Percentiles rank a stretch among this genome's conserved stretches.
Conservation (phyloP, 1,140 invertebrate genomes). For the Brachionus asplanchnoidis region DNA sequence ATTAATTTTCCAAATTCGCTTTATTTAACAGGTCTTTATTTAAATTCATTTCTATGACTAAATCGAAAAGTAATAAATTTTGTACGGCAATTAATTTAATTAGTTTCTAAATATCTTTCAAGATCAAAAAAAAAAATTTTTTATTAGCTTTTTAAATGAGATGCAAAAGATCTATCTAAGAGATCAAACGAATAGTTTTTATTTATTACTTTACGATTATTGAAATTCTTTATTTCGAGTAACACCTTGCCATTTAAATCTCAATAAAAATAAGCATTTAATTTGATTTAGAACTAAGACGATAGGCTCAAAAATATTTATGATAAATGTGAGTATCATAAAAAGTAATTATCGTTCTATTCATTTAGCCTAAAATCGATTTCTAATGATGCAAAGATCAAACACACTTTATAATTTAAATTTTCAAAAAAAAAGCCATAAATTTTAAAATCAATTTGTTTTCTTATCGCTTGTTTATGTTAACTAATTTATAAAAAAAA, state of each 20-base stretch:
- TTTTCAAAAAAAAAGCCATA: not conserved
- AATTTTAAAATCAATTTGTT: constrained; percentile 1
- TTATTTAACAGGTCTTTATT: constrained; percentile 27
- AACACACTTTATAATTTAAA: constrained; percentile 3
- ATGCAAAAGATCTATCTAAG: constrained; percentile 1
- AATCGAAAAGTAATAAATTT: constrained; percentile 16
- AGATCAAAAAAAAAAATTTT: constrained; percentile 32
- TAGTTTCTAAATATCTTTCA: constrained; percentile 36
- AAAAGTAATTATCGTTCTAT: constrained; percentile 27
- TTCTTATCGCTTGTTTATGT: not conserved
- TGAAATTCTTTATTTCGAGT: constrained; percentile 22
- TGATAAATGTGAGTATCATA: constrained; percentile 30
- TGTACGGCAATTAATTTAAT: constrained; percentile 40
- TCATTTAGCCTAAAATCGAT: not conserved
- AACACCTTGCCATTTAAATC: constrained; percentile 40
- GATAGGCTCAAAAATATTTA: constrained; percentile 7
- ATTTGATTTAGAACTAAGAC: not conserved
- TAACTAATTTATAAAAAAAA: not conserved
- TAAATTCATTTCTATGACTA: not conserved
- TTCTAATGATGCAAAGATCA: constrained; percentile 22
- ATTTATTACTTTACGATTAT: constrained; percentile 30
- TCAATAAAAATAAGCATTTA: constrained; percentile 6
- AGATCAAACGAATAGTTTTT: constrained; percentile 36
- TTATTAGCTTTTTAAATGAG: constrained; percentile 20
- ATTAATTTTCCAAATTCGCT: not conserved